Evolutionary conservation across 2,888 invertebrate species (phyloP).

Genomic region (Helicoverpa assulta): DNA sequence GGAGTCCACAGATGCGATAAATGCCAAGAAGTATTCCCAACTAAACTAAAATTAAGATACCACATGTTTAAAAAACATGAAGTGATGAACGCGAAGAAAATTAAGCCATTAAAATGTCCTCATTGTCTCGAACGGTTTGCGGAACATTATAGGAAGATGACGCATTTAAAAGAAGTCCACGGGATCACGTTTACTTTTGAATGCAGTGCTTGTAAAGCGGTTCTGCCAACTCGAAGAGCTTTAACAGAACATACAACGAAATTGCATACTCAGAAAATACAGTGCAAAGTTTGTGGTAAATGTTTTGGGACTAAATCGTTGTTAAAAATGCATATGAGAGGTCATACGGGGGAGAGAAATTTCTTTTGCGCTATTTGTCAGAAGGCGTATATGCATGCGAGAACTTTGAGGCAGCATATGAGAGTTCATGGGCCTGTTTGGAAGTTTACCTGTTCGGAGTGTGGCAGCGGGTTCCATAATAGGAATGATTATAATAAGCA

Average conservation of each 20-base stretch:
- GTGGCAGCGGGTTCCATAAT: conserved; percentile 81
- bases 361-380: conserved; percentile 82
- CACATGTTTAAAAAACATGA: conserved; percentile 84
- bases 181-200: conserved; percentile 84
- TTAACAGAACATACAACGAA: conserved; percentile 85
- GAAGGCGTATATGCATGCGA: conserved; percentile 85
- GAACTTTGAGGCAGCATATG: conserved; percentile 85
- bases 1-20: conserved; percentile 82
- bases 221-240: conserved; percentile 80
- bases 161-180: conserved; percentile 82
- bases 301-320: conserved; percentile 83
- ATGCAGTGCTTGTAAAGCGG: conserved; percentile 79
- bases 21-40: conserved; percentile 81
- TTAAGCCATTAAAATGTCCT: conserved; percentile 84
- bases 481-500: conserved; percentile 83
- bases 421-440: conserved; percentile 79
- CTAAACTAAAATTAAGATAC: conserved; percentile 82
- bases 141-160: conserved; percentile 86
- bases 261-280: conserved; percentile 82
- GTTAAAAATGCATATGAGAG: conserved; percentile 82
- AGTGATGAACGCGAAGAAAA: conserved; percentile 77
- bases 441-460: conserved; percentile 81
- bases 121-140: conserved; percentile 85
- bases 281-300: conserved; percentile 83
- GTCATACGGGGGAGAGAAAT: conserved; percentile 84